Base-by-base conservation (phyloP, 2,888 invertebrate genomes). In the Cheilosia impressa region DNA sequence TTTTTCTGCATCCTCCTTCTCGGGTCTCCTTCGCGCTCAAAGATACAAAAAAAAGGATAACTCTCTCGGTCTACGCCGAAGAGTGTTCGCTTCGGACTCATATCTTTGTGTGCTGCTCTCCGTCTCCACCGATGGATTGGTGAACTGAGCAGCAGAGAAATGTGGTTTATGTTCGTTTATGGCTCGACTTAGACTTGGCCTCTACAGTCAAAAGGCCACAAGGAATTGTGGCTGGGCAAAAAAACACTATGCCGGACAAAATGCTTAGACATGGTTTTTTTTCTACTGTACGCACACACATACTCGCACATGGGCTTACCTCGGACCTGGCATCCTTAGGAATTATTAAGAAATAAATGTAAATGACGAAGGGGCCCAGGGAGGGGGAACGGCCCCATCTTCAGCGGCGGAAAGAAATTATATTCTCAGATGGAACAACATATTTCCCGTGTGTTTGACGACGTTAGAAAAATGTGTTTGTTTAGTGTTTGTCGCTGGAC, bases 281-380 rank as follows among this genome's bases (percentile, higher is more conserved):
- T 65, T 43, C 19, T 76, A 24, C 58, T 43, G 50, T 24, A 63
- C 19, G 19, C 15, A 45, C 60, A 75, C 69, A 68, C 58, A 71
- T 62, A 22, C 22, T 22, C 22, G 22, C 2, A 45, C 27, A 80
- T 2, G 19, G 13, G 41, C 4, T 13, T 22, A 10, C 4, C 22
- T 38, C 9, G 13, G 17, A 17, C 7, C 10, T 47, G n/a, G 19
- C 34, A 71, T 85, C 81, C 81, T 81, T 60, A 63, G 52, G 68
- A 85, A 85, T 81, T 85, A 85, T 85, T 85, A 85, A 85, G 85
- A 85, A 85, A 85, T 85, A 85, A 81, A 85, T 85, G 71, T 80
- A 76, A 80, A 80, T 85, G 76, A 15, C 60, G 34, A 27, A 75
- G 22, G 34, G 72, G 62, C 24, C 9, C 34, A 4, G 47, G 24